These are phyloP conservation scores for Triplophysa tibetana DNA, from an alignment of 2,113 vertebrate species.

Conservation along the genomic window DNA sequence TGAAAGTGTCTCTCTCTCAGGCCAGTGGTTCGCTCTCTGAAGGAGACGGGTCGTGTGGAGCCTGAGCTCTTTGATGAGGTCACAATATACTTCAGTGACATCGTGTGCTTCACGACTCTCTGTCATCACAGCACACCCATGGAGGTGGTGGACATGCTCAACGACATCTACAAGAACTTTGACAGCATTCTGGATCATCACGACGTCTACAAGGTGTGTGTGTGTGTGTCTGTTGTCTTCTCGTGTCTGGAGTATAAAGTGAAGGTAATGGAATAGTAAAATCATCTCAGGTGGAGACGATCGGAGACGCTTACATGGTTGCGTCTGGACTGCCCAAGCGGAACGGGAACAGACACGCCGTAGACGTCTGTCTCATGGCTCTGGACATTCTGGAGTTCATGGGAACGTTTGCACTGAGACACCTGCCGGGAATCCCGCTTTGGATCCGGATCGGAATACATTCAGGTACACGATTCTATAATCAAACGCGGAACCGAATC, in stretches of 20 bases:
- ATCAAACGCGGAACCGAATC: too few relatives aligned
- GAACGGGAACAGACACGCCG: slow-evolving; percentile 90
- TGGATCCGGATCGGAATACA: slow-evolving; percentile 99
- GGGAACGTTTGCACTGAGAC: slow-evolving; percentile 88
- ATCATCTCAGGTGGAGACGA: slow-evolving; percentile 88
- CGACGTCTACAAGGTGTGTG: slow-evolving; percentile 93
- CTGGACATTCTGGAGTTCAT: slow-evolving; percentile 94
- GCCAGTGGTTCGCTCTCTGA: slow-evolving; percentile 92
- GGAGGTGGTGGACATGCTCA: slow-evolving; percentile 98
- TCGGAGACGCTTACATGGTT: slow-evolving; percentile 98
- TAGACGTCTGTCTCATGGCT: slow-evolving; percentile 95
- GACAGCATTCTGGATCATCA: slow-evolving; percentile 95
- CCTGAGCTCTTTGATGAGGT: slow-evolving; percentile 96
- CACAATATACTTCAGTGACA: slow-evolving; percentile 97
- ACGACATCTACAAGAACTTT: slow-evolving; percentile 96
- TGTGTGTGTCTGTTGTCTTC: not conserved
- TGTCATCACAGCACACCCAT: slow-evolving; percentile 98
- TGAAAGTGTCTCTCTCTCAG: slow-evolving; percentile 63
- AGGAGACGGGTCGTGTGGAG: slow-evolving; percentile 90
- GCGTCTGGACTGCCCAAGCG: slow-evolving; percentile 91
- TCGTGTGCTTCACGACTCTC: slow-evolving; percentile 95
- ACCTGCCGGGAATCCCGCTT: slow-evolving; percentile 91
- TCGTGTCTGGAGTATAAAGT: too few relatives aligned
- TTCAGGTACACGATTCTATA: slow-evolving; percentile 78
- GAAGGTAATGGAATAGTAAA: too few relatives aligned